Evolutionary conservation across 2,888 invertebrate species (phyloP), one percentile per base, ranked within the genome.

Genomic region (Arrhopalites spinosus): DNA sequence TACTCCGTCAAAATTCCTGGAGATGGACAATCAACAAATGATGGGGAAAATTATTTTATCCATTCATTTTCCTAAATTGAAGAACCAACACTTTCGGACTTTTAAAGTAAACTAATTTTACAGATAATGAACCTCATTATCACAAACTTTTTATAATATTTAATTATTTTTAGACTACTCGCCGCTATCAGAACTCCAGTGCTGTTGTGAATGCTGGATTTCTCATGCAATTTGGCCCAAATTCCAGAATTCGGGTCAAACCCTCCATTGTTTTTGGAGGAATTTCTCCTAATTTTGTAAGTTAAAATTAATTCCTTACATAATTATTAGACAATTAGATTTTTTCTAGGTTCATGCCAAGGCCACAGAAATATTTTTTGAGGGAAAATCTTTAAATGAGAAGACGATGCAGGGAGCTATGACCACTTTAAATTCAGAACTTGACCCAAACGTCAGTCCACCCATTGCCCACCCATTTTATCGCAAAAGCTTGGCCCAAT

Each of bases 141-240:
- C 3, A n/a, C 23, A 25, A 23, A 23, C 17, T 20, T 20, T 59
- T 20, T 23, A 7, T 59, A 23, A 50, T 20, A n/a, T 8, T 45
- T 20, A 50, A 50, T 50, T 50, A 50, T 50, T n/a, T 17, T n/a
- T 50, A 91, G 92, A 90, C 93, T 68, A 91, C 91, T 89, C 91
- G 91, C 0, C 87, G 92, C 77, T 89, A 91, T 0, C 92, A 92
- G 86, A 92, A 92, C 83, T 90, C 93, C 0, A 92, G 92, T 82
- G 92, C 93, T 0, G 89, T 91, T 76, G 90, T 93, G 0, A 93
- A 93, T 84, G 91, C 92, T 15, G 93, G 90, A 0, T 92, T 93
- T 82, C 85, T 90, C 2, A 87, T 92, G 70, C 88, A 90, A 84
- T 84, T 91, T 25, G 85, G 86, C 76, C 77, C 56, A 84, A 88